Conservation (phyloP, 2,888 invertebrate genomes). For the Andrena minutula region DNA sequence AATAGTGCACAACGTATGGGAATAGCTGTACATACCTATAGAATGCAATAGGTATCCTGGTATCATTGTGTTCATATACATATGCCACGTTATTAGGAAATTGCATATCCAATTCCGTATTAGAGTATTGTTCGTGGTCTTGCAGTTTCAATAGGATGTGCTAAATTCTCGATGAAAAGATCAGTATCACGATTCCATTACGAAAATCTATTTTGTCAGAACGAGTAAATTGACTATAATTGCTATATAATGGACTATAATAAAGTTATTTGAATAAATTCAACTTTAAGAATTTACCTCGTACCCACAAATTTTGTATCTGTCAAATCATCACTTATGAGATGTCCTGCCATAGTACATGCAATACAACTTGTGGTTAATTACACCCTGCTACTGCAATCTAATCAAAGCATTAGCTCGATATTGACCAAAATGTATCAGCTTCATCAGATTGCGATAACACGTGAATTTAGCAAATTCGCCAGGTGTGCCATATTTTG, state of each 20-base stretch:
- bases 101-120: background rate
- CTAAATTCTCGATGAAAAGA: background rate
- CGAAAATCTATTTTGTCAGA: background rate
- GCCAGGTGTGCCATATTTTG: background rate
- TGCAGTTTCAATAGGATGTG: constrained; percentile 5
- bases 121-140: constrained; percentile 11
- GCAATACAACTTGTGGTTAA: background rate
- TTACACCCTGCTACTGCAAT: constrained; percentile 6
- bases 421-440: constrained; percentile 1
- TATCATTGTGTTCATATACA: constrained; percentile 9
- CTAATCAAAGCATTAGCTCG: constrained; percentile 18
- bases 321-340: background rate
- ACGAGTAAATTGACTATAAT: background rate
- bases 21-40: constrained; percentile 1
- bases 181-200: background rate
- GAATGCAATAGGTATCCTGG: constrained; percentile 26
- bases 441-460: background rate
- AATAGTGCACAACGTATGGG: constrained; percentile 19
- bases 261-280: too few relatives aligned
- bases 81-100: constrained; percentile 21
- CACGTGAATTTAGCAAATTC: background rate
- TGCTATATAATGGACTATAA: background rate
- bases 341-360: background rate
- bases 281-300: too few relatives aligned
- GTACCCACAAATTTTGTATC: background rate